Evolutionary conservation across 1,140 invertebrate genomes (phyloP).

Genomic region (Nasonia longicornis): DNA sequence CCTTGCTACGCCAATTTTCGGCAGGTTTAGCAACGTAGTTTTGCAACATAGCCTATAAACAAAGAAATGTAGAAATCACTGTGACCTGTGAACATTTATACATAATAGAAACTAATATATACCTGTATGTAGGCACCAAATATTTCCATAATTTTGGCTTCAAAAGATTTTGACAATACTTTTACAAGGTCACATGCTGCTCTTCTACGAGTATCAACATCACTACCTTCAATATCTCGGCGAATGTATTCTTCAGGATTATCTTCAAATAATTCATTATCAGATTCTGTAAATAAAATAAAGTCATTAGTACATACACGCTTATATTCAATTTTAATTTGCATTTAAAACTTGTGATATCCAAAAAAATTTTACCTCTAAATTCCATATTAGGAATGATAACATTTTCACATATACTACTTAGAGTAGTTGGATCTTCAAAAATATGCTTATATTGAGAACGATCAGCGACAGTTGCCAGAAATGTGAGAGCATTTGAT

Average conservation of each 20-base stretch:
- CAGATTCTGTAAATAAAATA: constrained; percentile 76
- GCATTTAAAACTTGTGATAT: neutral
- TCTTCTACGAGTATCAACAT: constrained; percentile 93
- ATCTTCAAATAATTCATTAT: constrained; percentile 97
- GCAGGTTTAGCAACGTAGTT: constrained; percentile 83
- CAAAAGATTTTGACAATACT: constrained; percentile 89
- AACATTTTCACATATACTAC: constrained; percentile 96
- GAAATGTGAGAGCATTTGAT: constrained; percentile 94
- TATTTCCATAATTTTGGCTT: constrained; percentile 91
- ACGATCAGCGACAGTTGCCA: constrained; percentile 93
- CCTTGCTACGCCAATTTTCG: constrained; percentile 92
- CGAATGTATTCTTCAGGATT: constrained; percentile 98
- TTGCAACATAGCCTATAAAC: constrained; percentile 78
- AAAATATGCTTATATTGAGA: constrained; percentile 90
- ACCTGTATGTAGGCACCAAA: constrained; percentile 89
- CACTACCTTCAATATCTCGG: constrained; percentile 98
- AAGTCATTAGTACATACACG: neutral
- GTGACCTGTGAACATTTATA: constrained; percentile 34
- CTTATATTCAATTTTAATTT: constrained; percentile 2
- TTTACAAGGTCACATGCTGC: constrained; percentile 97
- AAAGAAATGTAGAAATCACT: constrained; percentile 40
- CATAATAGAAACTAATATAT: constrained; percentile 32
- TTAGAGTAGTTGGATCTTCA: constrained; percentile 86
- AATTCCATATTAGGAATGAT: constrained; percentile 99
- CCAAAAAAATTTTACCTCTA: constrained; percentile 73